Percentiles rank a stretch among this genome's conserved stretches.
Evolutionary conservation across 1,140 invertebrate species (phyloP).

Genomic region (Cyclargus thomasi): DNA sequence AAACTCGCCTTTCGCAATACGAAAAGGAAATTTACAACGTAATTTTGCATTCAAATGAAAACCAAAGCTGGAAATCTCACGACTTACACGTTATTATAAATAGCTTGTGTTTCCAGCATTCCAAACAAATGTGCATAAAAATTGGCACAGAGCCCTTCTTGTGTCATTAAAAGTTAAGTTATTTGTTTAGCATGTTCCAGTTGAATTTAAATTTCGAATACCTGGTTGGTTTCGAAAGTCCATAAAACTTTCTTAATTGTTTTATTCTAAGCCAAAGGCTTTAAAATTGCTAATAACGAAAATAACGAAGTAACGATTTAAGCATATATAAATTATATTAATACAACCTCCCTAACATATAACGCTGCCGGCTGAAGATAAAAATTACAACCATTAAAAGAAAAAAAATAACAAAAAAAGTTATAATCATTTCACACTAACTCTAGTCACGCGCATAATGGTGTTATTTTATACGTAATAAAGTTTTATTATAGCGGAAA

Average conservation of each 20-base stretch:
- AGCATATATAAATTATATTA: no score
- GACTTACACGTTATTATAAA: not conserved
- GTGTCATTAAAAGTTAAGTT: not conserved
- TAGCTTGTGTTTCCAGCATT: not conserved
- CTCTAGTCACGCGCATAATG: not conserved
- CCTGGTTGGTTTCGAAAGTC: not conserved
- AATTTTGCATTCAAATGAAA: not conserved
- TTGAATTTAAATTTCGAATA: not conserved
- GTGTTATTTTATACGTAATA: not conserved
- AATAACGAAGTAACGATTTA: no score
- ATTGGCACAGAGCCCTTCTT: not conserved
- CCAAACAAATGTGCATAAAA: not conserved
- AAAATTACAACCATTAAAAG: no score
- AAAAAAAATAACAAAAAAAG: no score
- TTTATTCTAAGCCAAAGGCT: no score
- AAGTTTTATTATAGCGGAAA: not conserved
- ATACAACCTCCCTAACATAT: no score
- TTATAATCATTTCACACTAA: not conserved
- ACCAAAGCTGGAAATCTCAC: not conserved
- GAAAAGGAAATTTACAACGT: not conserved
- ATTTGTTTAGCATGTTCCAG: not conserved
- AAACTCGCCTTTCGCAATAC: not conserved
- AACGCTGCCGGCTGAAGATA: no score
- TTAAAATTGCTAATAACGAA: no score
- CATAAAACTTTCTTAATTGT: no score